These are phyloP conservation scores for Keiferia lycopersicella DNA, from an alignment of 2,888 invertebrate species.

Conservation along the genomic window DNA sequence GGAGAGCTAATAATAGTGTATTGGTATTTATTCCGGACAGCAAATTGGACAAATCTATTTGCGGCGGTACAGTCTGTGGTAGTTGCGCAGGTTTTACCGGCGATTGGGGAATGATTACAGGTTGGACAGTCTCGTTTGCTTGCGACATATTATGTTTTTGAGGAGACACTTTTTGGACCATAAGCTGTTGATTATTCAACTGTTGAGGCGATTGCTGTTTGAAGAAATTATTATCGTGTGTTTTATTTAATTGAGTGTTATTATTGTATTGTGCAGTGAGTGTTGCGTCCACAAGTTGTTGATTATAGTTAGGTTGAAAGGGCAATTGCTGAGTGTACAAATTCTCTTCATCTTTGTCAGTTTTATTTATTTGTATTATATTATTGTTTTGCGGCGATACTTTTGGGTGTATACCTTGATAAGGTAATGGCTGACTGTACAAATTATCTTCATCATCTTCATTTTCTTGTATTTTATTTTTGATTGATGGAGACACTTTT, in stretches of 20 bases:
- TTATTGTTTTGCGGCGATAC: conserved; percentile 1
- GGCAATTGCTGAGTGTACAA: conserved; percentile 8
- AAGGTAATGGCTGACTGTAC: neutral
- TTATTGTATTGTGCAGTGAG: neutral
- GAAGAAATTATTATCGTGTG: neutral
- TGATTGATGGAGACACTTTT: neutral
- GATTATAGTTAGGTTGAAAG: neutral
- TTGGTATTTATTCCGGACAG: conserved; percentile 69
- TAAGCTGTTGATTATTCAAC: neutral
- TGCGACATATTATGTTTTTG: neutral
- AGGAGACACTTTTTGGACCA: neutral
- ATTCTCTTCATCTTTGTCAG: neutral
- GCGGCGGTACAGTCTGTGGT: conserved; percentile 34
- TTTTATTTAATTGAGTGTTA: neutral
- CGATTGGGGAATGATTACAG: neutral
- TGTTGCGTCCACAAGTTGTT: neutral
- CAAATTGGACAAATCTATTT: conserved; percentile 60
- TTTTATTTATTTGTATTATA: neutral
- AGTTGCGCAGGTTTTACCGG: neutral
- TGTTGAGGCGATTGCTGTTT: conserved; percentile 2
- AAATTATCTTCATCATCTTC: neutral
- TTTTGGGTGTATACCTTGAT: neutral
- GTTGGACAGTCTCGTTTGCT: neutral
- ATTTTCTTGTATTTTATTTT: neutral
- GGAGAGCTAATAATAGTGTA: conserved; percentile 65